A percentile compares a stretch with the other conserved stretches of the same genome.
These are phyloP conservation scores for Lasioglossum albipes DNA, from an alignment of 1,140 invertebrate genomes.

Conservation along the genomic window DNA sequence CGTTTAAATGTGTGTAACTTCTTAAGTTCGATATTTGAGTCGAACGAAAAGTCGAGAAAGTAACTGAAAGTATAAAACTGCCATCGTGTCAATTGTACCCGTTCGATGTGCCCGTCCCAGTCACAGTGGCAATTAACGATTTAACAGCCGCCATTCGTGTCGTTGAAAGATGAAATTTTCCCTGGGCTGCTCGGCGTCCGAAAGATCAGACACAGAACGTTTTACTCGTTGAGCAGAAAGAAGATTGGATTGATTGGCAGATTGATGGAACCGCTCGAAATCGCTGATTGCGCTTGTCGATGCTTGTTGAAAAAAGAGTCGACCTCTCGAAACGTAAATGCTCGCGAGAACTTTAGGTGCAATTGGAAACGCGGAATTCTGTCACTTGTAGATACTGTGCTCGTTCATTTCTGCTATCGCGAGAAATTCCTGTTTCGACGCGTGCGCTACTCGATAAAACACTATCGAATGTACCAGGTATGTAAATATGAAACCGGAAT, in stretches of 20 bases:
- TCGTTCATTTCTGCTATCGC: neutral
- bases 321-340: constrained; percentile 4
- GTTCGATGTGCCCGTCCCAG: neutral
- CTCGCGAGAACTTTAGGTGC: neutral
- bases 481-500: too few relatives aligned
- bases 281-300: neutral
- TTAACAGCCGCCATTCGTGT: neutral
- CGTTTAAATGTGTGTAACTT: too few relatives aligned
- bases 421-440: too few relatives aligned
- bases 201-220: constrained; percentile 1
- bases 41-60: too few relatives aligned
- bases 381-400: neutral
- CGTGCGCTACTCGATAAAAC: too few relatives aligned
- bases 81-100: too few relatives aligned
- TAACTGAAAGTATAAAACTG: neutral
- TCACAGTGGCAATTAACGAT: constrained; percentile 14
- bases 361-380: neutral
- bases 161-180: constrained; percentile 21
- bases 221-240: neutral
- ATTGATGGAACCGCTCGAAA: neutral
- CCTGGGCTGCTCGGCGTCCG: neutral
- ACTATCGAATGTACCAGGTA: too few relatives aligned
- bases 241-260: constrained; percentile 32
- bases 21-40: too few relatives aligned
- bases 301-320: constrained; percentile 7